Base-by-base conservation (phyloP, 1,140 invertebrate genomes). In the Pseudomyrmex pallidus region DNA sequence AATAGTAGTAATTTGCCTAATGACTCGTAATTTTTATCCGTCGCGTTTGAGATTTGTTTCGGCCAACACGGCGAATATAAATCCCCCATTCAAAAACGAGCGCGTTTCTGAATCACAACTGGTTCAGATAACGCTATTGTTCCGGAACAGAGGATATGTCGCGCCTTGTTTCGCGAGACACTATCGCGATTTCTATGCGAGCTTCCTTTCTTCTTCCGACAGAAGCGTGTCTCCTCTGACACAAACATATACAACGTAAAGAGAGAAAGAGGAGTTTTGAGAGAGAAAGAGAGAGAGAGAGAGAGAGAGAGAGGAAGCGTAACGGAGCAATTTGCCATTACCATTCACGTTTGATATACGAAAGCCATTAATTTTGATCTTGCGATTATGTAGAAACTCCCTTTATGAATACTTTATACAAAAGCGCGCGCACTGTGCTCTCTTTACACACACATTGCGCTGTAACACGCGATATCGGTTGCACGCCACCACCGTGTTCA, bases 261-360 rank as follows among this genome's bases (percentile, higher is more conserved):
- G 35, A 35, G 35, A 4, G 4, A 35, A 35, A 35, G 4, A 35
- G 5, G 25, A 35, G 25, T 25, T 25, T 25, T 25, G 22, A 25
- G 22, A 25, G 25, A 25, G 35, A 7, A 35, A 35, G 5, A 35
- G 35, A 35, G 35, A 7, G 35, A 25, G 5, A 35, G 35, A 35
- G 35, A 35, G 35, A 35, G 35, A 25, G 2, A 25, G 25, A 25
- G 25, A 25, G 25, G 25, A 35, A 35, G 35, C 22, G 76, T 72
- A 56, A 68, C 76, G 54, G 59, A 66, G 76, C 66, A 80, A 80
- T 80, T 80, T 80, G 76, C 76, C 66, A 72, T 80, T 80, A 72
- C 54, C 15, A 80, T 80, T 80, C 54, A 70, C n/a, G 17, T 15
- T 15, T 35, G 54, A 80, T 50, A 17, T 80, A 72, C 44, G 66